Conservation (phyloP, 2,113 vertebrate genomes). For the Mungos mungo region DNA sequence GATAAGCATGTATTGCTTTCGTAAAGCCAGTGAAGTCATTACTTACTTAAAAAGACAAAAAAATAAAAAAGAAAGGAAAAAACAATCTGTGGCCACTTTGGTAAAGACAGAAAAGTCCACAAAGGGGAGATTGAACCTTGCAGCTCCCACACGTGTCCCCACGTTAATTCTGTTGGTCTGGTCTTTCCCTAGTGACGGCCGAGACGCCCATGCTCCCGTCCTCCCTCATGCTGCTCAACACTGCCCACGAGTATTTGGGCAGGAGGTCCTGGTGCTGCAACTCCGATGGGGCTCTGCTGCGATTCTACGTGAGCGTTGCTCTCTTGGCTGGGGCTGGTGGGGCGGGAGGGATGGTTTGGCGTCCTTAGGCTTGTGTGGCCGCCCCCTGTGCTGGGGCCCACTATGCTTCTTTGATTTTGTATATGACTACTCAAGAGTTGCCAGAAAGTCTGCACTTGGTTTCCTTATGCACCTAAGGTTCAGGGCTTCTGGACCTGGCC, state of each 20-base stretch:
- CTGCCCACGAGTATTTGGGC: slow-evolving; percentile 96
- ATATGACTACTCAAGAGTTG: background rate
- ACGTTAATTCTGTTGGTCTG: background rate
- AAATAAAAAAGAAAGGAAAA: background rate
- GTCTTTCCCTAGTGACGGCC: slow-evolving; percentile 76
- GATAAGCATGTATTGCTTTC: background rate
- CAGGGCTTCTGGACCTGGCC: background rate
- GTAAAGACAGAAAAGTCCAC: background rate
- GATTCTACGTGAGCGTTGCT: slow-evolving; percentile 93
- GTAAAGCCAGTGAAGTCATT: background rate
- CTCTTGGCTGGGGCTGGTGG: background rate
- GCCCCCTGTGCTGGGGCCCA: background rate
- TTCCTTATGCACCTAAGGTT: background rate
- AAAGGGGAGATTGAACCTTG: background rate
- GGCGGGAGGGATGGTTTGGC: fast-evolving
- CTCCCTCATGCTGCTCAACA: slow-evolving; percentile 97
- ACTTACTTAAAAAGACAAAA: background rate
- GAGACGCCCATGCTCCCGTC: slow-evolving; percentile 94
- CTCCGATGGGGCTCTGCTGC: slow-evolving; percentile 94
- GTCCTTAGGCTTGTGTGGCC: background rate
- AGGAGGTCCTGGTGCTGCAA: slow-evolving; percentile 96
- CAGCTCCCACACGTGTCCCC: fast-evolving
- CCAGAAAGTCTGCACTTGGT: background rate
- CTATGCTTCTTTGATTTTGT: background rate
- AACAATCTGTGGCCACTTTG: background rate